Percentiles rank a stretch among this genome's conserved stretches.
Conservation (phyloP, 2,797 vertebrate species). For the Menidia menidia region DNA sequence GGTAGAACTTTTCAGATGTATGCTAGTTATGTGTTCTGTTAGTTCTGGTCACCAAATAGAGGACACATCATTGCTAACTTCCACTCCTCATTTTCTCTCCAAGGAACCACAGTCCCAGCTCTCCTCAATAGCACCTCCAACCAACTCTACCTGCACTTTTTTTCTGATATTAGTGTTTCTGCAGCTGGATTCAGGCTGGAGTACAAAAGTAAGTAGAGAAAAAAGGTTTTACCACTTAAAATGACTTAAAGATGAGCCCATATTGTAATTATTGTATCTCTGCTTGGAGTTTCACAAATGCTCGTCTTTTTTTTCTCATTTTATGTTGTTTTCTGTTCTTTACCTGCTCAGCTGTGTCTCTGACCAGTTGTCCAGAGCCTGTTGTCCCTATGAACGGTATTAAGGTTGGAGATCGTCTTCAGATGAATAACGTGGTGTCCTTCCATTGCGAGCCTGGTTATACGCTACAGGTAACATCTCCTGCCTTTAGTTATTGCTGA, state of each 20-base stretch:
- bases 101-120: conserved; percentile 95
- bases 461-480: conserved; percentile 88
- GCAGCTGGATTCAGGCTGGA: conserved; percentile 97
- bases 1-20: conserved; percentile 21
- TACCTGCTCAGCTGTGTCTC: conserved; percentile 84
- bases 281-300: conserved; percentile 1
- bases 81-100: conserved; percentile 50
- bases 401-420: conserved; percentile 92
- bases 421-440: conserved; percentile 97
- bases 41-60: conserved; percentile 30
- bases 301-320: neutral
- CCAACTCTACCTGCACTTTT: conserved; percentile 98
- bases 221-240: neutral
- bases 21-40: conserved; percentile 26
- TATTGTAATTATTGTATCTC: neutral
- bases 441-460: conserved; percentile 98
- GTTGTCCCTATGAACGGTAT: conserved; percentile 91
- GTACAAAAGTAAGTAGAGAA: conserved; percentile 93
- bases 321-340: conserved; percentile 21
- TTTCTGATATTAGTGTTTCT: conserved; percentile 98
- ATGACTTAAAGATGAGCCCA: neutral
- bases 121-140: conserved; percentile 99
- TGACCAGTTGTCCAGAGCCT: conserved; percentile 95
- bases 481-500: neutral
- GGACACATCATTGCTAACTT: conserved; percentile 50